Base-by-base conservation (phyloP, 2,888 invertebrate species). In the Amblyjoppa fuscipennis region DNA sequence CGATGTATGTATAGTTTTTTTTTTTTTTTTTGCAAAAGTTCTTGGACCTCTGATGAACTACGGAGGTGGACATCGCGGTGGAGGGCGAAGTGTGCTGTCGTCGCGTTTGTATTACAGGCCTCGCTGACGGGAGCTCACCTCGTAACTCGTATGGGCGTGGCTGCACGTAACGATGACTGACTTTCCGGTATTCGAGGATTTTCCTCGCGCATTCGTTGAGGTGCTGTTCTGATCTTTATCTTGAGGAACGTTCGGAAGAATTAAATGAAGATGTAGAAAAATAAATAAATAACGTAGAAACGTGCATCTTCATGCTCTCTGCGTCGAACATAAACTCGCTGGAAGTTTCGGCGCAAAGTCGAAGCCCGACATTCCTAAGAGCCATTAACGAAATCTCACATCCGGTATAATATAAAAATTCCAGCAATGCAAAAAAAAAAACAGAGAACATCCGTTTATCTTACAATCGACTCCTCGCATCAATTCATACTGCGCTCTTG, bases 71-170 rank as follows among this genome's bases (percentile, higher is more conserved):
- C 0, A 20, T 56, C 9, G 0, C 20, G 25, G 56, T 56, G 9
- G 25, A 0, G 9, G 20, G 20, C 56, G 20, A 25, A 56, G 76
- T 83, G 64, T 78, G n/a, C 76, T 84, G 86, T 87, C 84, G 82
- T 84, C 86, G 84, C 82, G 61, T 82, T 70, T 73, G 66, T 77
- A 78, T 81, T 81, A 85, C 75, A 64, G 69, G 75, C 74, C 81
- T 78, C 78, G 78, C 9, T 82, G 81, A 85, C 78, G 77, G 70
- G 73, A 77, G 78, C 38, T 78, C 61, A 70, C 51, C 84, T 81
- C 76, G 74, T 76, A 87, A 84, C 84, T 66, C 76, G 86, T 25
- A 56, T 82, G 77, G 86, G 86, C 86, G 84, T 84, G 83, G 83
- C 73, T 78, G 73, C 74, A 71, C 74, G 74, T 79, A 87, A 87